Evolutionary conservation across 64 coral and sea anemone species (phyloP).

Genomic region (Stichodactyla helianthus): DNA sequence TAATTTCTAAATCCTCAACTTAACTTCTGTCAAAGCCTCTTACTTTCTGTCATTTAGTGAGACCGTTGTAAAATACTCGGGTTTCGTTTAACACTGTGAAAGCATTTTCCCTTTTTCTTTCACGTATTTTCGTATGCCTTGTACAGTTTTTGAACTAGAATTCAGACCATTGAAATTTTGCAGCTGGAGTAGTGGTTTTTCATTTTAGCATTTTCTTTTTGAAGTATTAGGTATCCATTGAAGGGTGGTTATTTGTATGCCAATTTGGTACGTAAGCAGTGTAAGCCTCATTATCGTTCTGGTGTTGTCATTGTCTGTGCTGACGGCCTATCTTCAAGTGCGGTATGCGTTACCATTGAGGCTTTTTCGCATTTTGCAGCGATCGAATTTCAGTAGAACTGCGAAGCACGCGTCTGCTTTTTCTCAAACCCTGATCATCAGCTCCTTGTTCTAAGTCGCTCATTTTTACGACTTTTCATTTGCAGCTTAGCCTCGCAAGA

Average conservation of each 20-base stretch:
- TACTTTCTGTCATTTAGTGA: neutral
- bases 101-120: neutral
- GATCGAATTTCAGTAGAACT: constrained; percentile 11
- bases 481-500: neutral
- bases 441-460: neutral
- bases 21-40: constrained; percentile 16
- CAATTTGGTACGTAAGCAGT: neutral
- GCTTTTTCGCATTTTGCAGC: neutral
- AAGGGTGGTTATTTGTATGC: constrained; percentile 9
- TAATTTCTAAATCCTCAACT: constrained; percentile 9
- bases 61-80: neutral
- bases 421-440: neutral
- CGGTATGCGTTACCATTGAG: constrained; percentile 3
- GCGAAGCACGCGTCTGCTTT: neutral
- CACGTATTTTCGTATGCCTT: neutral
- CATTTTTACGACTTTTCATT: neutral
- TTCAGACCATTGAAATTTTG: neutral
- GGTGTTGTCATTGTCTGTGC: neutral
- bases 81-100: neutral
- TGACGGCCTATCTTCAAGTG: constrained; percentile 12
- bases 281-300: constrained; percentile 7
- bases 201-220: constrained; percentile 18
- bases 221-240: constrained; percentile 26
- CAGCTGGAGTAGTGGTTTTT: constrained; percentile 19
- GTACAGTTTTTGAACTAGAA: neutral